A percentile compares a stretch with the other conserved stretches of the same genome.
phyloP scores from a whole-genome alignment of 2,113 vertebrate species.

The Agelaius tricolor region DNA sequence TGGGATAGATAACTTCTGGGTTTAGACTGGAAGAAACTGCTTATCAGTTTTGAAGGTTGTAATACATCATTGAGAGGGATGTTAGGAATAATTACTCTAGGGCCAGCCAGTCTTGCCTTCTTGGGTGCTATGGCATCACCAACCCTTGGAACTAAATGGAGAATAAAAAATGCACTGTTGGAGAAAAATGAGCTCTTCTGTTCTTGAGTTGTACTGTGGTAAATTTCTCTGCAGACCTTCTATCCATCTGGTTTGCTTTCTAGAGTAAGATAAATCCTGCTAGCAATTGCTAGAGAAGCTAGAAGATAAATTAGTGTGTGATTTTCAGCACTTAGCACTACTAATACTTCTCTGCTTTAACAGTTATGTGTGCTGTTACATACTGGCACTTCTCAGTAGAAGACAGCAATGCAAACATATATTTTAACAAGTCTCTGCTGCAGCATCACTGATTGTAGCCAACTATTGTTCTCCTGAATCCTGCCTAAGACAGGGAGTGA shows the following conservation, averaged over 20 bases:
- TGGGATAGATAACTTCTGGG: background rate
- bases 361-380: background rate
- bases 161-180: background rate
- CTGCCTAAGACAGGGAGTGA: background rate
- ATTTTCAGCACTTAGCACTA: background rate
- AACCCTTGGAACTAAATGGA: background rate
- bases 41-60: background rate
- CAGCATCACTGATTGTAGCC: background rate
- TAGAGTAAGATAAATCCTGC: background rate
- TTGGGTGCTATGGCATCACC: background rate
- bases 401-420: background rate
- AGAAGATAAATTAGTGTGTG: background rate
- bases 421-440: background rate
- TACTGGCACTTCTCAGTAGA: background rate
- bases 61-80: background rate
- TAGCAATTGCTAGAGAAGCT: background rate
- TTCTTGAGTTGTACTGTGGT: background rate
- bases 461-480: conserved; percentile 13
- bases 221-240: background rate
- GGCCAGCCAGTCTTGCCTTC: background rate
- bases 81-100: background rate
- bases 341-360: background rate
- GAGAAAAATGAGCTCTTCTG: background rate
- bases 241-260: background rate
- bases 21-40: background rate